These are phyloP conservation scores for Diadumene lineata DNA, from an alignment of 92 coral and sea anemone species.

Conservation along the genomic window DNA sequence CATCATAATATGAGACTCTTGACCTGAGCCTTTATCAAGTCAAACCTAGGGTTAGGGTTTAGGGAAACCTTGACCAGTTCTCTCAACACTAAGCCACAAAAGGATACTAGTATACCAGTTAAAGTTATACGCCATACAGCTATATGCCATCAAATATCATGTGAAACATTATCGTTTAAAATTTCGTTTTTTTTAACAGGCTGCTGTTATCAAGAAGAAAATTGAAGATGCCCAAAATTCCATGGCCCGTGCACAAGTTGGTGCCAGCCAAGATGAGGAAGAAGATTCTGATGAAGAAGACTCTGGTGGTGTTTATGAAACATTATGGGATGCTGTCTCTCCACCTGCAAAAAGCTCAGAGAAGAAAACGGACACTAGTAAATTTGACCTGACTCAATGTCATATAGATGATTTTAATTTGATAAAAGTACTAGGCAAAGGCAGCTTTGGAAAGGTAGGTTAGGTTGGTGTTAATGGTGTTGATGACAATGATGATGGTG, in stretches of 20 bases:
- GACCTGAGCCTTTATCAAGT: no score
- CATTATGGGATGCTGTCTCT: constrained; percentile 91
- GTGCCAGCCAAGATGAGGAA: constrained; percentile 27
- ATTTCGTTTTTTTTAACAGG: constrained; percentile 12
- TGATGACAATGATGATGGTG: background rate
- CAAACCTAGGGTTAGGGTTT: no score
- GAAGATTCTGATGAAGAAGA: constrained; percentile 43
- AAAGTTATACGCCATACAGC: no score
- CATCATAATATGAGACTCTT: no score
- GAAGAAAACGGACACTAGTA: constrained; percentile 53
- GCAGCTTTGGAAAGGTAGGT: constrained; percentile 96
- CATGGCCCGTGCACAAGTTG: constrained; percentile 26
- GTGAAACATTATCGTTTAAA: background rate
- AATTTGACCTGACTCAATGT: constrained; percentile 57
- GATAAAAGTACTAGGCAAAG: constrained; percentile 92
- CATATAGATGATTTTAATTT: constrained; percentile 81
- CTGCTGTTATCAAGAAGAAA: constrained; percentile 59
- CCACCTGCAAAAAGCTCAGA: constrained; percentile 63
- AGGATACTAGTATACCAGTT: no score
- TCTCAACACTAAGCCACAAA: no score
- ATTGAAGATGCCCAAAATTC: constrained; percentile 57
- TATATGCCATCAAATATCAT: no score
- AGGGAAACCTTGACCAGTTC: no score
- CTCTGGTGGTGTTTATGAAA: constrained; percentile 70
- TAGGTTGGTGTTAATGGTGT: no score